Conservation (phyloP, 2,888 invertebrate genomes). For the Molanna angustata region DNA sequence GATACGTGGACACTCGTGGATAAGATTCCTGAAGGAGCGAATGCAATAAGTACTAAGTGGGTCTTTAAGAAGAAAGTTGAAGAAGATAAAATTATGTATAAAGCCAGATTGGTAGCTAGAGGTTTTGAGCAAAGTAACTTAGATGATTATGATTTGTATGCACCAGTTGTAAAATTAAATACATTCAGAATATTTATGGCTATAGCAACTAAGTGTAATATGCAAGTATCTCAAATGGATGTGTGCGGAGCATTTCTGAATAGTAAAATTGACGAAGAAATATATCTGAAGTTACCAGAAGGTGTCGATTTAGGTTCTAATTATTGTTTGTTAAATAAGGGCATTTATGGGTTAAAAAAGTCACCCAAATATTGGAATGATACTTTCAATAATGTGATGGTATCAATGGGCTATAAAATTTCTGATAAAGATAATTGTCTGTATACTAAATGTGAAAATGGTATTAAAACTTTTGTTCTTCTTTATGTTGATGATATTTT, state of each 20-base stretch:
- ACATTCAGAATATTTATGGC: not conserved
- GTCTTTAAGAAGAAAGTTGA: not conserved
- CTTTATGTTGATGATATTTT: no score
- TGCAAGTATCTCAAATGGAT: not conserved
- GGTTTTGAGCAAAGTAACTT: not conserved
- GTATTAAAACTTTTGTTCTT: no score
- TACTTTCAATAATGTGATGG: no score
- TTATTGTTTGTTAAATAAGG: no score
- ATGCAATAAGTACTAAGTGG: not conserved
- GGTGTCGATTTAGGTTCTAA: no score
- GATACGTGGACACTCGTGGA: not conserved
- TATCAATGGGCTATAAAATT: no score
- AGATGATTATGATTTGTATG: not conserved
- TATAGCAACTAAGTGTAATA: not conserved
- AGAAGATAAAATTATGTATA: not conserved
- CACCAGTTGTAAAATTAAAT: slow-evolving; percentile 1
- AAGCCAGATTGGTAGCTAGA: not conserved
- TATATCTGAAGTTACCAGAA: not conserved
- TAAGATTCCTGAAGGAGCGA: not conserved
- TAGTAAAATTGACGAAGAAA: slow-evolving; percentile 1
- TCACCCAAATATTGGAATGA: no score
- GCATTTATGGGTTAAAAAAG: no score
- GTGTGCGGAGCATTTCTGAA: not conserved
- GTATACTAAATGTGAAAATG: no score
- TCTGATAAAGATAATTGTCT: no score